These are phyloP conservation scores for Drosophila pseudoananassae DNA, from an alignment of 1,140 invertebrate species.

Conservation along the genomic window DNA sequence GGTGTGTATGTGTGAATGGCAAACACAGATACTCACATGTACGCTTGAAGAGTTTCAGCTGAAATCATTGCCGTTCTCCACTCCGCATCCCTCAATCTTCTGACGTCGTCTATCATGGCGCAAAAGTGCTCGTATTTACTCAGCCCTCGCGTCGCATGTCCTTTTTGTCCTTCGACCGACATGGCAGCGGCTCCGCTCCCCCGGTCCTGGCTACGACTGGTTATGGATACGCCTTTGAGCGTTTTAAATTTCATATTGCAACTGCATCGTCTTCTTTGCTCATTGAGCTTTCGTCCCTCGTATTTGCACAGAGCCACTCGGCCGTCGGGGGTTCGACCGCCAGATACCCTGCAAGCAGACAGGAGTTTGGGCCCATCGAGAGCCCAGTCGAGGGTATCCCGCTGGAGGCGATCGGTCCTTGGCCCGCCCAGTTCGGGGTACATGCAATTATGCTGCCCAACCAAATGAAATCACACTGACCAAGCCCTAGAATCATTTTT, in stretches of 20 bases:
- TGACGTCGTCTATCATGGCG: constrained; percentile 71
- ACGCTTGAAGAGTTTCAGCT: constrained; percentile 24
- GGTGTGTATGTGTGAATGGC: constrained; percentile 9
- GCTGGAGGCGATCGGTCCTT: neutral
- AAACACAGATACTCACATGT: constrained; percentile 24
- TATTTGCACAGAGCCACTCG: constrained; percentile 54
- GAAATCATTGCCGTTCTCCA: constrained; percentile 53
- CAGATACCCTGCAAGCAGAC: constrained; percentile 4
- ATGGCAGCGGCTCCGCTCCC: constrained; percentile 27
- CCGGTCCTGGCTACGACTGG: constrained; percentile 40
- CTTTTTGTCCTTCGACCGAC: constrained; percentile 81
- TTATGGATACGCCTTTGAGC: constrained; percentile 82
- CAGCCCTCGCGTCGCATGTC: constrained; percentile 69
- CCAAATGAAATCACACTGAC: constrained; percentile 65
- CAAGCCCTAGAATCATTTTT: constrained; percentile 66
- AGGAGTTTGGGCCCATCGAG: neutral
- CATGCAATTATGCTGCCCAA: constrained; percentile 75
- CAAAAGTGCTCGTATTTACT: constrained; percentile 76
- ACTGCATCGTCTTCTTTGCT: constrained; percentile 56
- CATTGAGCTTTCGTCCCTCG: constrained; percentile 38
- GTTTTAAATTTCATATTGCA: constrained; percentile 82
- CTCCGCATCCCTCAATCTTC: constrained; percentile 37
- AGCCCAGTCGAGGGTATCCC: constrained; percentile 3
- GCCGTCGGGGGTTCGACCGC: constrained; percentile 10
- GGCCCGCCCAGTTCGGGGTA: constrained; percentile 23